Conservation (phyloP, 2,113 vertebrate genomes). For the Motacilla tschutschensis region DNA sequence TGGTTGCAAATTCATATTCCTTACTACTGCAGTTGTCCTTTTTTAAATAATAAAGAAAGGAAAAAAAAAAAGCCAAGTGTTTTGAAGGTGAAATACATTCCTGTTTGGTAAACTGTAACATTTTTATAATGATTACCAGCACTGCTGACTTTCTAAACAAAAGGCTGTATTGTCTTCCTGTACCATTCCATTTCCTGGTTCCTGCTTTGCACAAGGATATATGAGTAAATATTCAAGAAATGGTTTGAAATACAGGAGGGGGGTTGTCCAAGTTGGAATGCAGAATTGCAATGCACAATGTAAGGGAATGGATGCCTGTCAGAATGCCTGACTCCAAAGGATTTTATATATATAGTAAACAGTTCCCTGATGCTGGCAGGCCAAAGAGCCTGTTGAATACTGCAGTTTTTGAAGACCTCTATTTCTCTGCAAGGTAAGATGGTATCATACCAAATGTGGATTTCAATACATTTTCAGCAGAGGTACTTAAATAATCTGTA, state of each 20-base stretch:
- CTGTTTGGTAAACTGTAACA: slow-evolving; percentile 56
- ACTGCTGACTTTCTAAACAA: slow-evolving; percentile 65
- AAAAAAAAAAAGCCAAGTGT: slow-evolving; percentile 17
- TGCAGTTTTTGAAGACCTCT: slow-evolving; percentile 69
- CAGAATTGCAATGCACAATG: slow-evolving; percentile 52
- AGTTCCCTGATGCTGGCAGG: slow-evolving; percentile 62
- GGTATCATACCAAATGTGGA: slow-evolving; percentile 48
- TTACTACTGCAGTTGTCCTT: slow-evolving; percentile 53
- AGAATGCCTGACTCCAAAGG: slow-evolving; percentile 53
- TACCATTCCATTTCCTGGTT: slow-evolving; percentile 46
- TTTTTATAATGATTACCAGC: slow-evolving; percentile 64
- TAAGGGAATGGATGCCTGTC: slow-evolving; percentile 54
- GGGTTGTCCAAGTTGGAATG: slow-evolving; percentile 43
- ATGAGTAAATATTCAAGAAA: slow-evolving; percentile 11
- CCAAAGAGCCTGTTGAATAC: slow-evolving; percentile 71
- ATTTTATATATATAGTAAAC: slow-evolving; percentile 43
- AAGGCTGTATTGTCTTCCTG: slow-evolving; percentile 57
- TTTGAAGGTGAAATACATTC: slow-evolving; percentile 65
- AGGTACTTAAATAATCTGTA: slow-evolving; percentile 52
- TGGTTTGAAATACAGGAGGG: slow-evolving; percentile 58
- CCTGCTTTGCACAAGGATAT: slow-evolving; percentile 50
- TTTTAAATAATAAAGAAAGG: background rate
- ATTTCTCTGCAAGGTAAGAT: slow-evolving; percentile 78
- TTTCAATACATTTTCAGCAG: slow-evolving; percentile 53
- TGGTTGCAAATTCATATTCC: slow-evolving; percentile 62